A percentile compares a stretch with the other conserved stretches of the same genome.
These are phyloP conservation scores for Drosophila yooni DNA, from an alignment of 2,888 invertebrate genomes.

Conservation along the genomic window DNA sequence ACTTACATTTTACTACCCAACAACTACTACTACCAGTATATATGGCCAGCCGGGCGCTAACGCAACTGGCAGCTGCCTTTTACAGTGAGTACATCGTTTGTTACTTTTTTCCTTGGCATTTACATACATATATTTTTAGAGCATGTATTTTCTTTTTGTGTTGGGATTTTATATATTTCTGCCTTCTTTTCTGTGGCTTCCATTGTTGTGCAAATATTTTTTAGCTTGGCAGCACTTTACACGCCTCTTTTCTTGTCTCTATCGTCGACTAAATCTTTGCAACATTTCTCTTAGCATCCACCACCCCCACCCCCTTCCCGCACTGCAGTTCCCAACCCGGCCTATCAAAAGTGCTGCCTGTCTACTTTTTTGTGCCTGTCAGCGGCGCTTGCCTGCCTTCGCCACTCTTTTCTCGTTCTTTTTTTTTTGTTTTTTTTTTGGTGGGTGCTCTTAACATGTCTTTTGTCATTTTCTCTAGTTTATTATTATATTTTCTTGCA, in stretches of 20 bases:
- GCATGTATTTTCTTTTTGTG: constrained; percentile 16
- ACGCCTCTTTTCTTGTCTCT: constrained; percentile 57
- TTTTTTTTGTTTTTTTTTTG: constrained; percentile 11
- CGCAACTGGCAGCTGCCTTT: constrained; percentile 36
- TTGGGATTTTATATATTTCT: constrained; percentile 19
- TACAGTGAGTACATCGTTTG: constrained; percentile 17
- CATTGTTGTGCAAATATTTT: constrained; percentile 76
- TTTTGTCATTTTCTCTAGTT: constrained; percentile 73
- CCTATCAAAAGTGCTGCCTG: constrained; percentile 60
- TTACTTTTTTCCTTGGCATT: constrained; percentile 15
- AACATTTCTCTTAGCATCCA: constrained; percentile 23
- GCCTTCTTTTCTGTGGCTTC: constrained; percentile 49
- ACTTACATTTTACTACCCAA: constrained; percentile 67
- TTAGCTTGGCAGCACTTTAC: constrained; percentile 67
- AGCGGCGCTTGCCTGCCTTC: constrained; percentile 41
- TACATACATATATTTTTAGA: constrained; percentile 8
- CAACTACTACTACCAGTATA: constrained; percentile 17
- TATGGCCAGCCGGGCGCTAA: constrained; percentile 16
- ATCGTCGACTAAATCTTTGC: constrained; percentile 54
- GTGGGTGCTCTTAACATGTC: constrained; percentile 70
- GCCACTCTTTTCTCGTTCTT: constrained; percentile 6
- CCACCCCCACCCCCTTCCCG: not conserved
- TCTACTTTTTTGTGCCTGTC: constrained; percentile 60
- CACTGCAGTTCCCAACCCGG: constrained; percentile 4
- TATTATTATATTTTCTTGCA: constrained; percentile 70